Percentiles rank a stretch among this genome's conserved stretches.
These are phyloP conservation scores for Caenorhabditis sp. DNA, from an alignment of 2,888 invertebrate species.

Conservation along the genomic window DNA sequence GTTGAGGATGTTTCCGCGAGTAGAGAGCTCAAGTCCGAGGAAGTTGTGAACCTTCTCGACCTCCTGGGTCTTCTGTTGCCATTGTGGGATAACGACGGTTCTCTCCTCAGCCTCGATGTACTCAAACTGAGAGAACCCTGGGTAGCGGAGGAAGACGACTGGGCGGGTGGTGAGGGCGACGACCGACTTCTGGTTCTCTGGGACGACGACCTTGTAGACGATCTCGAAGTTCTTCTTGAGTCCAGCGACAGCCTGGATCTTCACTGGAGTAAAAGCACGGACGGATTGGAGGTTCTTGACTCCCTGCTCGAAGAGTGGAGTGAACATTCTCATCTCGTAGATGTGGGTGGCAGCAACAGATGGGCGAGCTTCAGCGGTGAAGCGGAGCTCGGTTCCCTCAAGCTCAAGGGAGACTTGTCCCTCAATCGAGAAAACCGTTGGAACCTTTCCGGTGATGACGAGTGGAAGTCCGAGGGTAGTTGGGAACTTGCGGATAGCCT, in stretches of 20 bases:
- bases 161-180: constrained; percentile 65
- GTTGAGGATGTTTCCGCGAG: constrained; percentile 62
- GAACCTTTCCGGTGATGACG: constrained; percentile 60
- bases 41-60: constrained; percentile 46
- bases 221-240: constrained; percentile 45
- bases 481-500: constrained; percentile 65
- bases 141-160: constrained; percentile 63
- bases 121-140: constrained; percentile 49
- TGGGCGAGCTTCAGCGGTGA: constrained; percentile 58
- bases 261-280: constrained; percentile 68
- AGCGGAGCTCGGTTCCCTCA: constrained; percentile 40
- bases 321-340: constrained; percentile 62
- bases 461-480: constrained; percentile 74
- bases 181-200: constrained; percentile 60
- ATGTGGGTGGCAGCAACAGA: constrained; percentile 64
- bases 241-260: constrained; percentile 56
- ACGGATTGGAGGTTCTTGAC: constrained; percentile 65
- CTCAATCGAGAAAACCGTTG: constrained; percentile 59
- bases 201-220: constrained; percentile 47
- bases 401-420: constrained; percentile 50
- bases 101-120: constrained; percentile 67
- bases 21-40: constrained; percentile 60
- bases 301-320: constrained; percentile 70
- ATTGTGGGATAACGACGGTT: constrained; percentile 62
- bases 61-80: constrained; percentile 54